These are phyloP conservation scores for Exocentrus adspersus DNA, from an alignment of 2,888 invertebrate species.

Conservation along the genomic window DNA sequence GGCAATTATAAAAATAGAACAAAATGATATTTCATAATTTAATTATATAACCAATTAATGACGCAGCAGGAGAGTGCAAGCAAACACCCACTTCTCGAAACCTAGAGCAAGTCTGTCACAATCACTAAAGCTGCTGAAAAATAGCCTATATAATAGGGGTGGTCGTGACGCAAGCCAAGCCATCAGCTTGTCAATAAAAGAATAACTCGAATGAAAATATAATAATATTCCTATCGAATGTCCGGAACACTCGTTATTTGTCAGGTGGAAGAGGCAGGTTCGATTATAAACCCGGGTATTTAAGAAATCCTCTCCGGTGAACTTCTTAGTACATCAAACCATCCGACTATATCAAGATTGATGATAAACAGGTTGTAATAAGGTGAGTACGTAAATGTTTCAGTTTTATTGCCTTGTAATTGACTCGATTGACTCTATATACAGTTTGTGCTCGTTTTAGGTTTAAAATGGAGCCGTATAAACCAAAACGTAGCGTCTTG, in stretches of 20 bases:
- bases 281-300: constrained; percentile 15
- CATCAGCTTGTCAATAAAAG: constrained; percentile 35
- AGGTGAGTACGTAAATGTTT: not conserved
- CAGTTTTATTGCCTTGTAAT: too few relatives aligned
- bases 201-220: constrained; percentile 29
- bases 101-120: too few relatives aligned
- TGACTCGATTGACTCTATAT: too few relatives aligned
- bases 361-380: not conserved
- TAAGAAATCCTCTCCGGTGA: constrained; percentile 20
- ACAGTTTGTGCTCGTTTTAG: too few relatives aligned
- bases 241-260: constrained; percentile 31
- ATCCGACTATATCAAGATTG: not conserved
- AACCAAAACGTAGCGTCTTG: constrained; percentile 17
- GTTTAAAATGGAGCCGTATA: constrained; percentile 17
- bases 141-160: too few relatives aligned
- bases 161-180: constrained; percentile 21
- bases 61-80: too few relatives aligned
- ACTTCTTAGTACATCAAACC: constrained; percentile 14
- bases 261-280: constrained; percentile 27
- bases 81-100: too few relatives aligned
- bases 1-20: too few relatives aligned
- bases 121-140: too few relatives aligned
- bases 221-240: constrained; percentile 24
- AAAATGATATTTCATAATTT: too few relatives aligned
- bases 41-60: too few relatives aligned